Percentiles rank a stretch among this genome's conserved stretches.
These are phyloP conservation scores for Ctenosaura bakeri DNA, from an alignment of 2,797 vertebrate genomes.

Conservation along the genomic window DNA sequence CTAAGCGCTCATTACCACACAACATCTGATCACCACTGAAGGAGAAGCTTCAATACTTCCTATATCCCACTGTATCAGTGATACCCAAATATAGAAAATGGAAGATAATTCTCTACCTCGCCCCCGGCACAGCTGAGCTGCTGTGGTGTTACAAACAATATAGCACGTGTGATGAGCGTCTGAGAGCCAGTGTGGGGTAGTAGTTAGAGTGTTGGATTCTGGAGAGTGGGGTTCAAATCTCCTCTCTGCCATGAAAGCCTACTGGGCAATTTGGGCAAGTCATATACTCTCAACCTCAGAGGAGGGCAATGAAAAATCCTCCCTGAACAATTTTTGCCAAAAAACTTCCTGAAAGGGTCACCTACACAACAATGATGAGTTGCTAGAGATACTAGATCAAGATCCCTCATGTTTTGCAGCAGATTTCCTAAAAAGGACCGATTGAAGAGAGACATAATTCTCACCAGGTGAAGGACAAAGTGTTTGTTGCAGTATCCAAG, in stretches of 20 bases:
- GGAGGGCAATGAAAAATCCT: too few species aligned
- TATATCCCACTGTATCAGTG: not conserved
- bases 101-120: too few species aligned
- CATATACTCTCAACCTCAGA: too few species aligned
- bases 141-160: not conserved
- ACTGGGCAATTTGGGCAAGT: too few species aligned
- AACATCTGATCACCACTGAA: not conserved
- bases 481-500: accelerated
- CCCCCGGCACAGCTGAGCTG: not conserved
- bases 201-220: too few species aligned
- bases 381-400: not conserved
- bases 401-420: not conserved
- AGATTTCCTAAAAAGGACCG: not conserved
- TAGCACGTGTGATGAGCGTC: not conserved
- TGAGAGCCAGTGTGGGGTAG: too few species aligned
- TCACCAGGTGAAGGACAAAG: not conserved
- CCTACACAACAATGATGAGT: too few species aligned
- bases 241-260: too few species aligned
- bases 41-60: not conserved
- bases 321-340: too few species aligned
- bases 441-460: not conserved
- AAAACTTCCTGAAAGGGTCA: too few species aligned
- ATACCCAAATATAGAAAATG: too few species aligned
- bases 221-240: too few species aligned
- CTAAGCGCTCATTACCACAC: not conserved